Percentiles rank a stretch among this genome's conserved stretches.
Conservation (phyloP, 2,797 vertebrate genomes). For the Hoplostethus mediterraneus region DNA sequence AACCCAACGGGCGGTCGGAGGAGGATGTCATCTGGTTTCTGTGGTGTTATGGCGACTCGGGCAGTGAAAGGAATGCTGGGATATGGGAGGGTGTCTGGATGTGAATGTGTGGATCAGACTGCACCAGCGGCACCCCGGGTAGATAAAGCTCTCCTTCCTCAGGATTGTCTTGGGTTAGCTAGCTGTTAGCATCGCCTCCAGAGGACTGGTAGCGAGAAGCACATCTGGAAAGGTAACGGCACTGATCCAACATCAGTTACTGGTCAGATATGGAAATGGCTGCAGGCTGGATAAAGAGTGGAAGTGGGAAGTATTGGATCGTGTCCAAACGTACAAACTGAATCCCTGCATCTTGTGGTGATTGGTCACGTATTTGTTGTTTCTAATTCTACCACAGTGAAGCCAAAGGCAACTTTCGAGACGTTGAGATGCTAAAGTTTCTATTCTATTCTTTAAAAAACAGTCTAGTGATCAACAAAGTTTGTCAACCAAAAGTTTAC, state of each 20-base stretch:
- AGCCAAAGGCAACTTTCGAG: neutral
- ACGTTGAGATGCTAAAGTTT: neutral
- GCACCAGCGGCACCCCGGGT: slow-evolving; percentile 20
- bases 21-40: slow-evolving; percentile 12
- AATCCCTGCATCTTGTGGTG: slow-evolving; percentile 15
- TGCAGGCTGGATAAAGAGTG: slow-evolving; percentile 1
- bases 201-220: slow-evolving; percentile 16
- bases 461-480: slow-evolving; percentile 66
- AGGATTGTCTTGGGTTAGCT: slow-evolving; percentile 59
- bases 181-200: slow-evolving; percentile 48
- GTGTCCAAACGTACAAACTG: neutral
- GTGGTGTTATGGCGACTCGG: slow-evolving; percentile 14
- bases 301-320: slow-evolving; percentile 10
- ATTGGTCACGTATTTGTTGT: neutral
- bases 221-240: neutral
- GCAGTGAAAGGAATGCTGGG: slow-evolving; percentile 54
- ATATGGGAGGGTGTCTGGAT: neutral
- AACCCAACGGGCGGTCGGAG: slow-evolving; percentile 7
- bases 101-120: slow-evolving; percentile 57
- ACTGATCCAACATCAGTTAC: slow-evolving; percentile 16
- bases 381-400: slow-evolving; percentile 17
- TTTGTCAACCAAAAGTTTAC: slow-evolving; percentile 49
- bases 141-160: slow-evolving; percentile 58
- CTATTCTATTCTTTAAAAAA: slow-evolving; percentile 36
- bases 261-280: neutral